Percentiles rank a stretch among this genome's conserved stretches.
phyloP scores from a whole-genome alignment of 1,140 invertebrate species.

The Philaenus spumarius region DNA sequence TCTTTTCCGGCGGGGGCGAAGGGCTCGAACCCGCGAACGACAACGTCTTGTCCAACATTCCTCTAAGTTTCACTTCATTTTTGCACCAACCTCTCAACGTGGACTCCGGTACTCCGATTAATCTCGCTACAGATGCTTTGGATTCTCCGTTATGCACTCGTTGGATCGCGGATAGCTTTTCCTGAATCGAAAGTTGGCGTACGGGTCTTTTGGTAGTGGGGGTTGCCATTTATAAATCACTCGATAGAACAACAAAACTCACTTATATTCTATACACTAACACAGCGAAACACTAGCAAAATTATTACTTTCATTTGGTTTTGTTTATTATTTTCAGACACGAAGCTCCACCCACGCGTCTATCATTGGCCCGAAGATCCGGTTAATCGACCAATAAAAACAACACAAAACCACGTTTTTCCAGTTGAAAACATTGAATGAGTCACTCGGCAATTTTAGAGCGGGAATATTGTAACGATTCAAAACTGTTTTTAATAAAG shows the following conservation, averaged over 20 bases:
- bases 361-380: constrained; percentile 11
- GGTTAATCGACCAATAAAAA: constrained; percentile 18
- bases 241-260: too few species aligned
- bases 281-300: not conserved
- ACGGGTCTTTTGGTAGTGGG: constrained; percentile 23
- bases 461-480: too few species aligned
- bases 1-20: constrained; percentile 29
- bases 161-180: constrained; percentile 71
- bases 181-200: constrained; percentile 59
- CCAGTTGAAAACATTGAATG: not conserved
- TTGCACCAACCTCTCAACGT: constrained; percentile 80
- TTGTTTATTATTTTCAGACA: constrained; percentile 16
- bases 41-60: constrained; percentile 48
- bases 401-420: constrained; percentile 4
- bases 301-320: not conserved
- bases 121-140: constrained; percentile 71
- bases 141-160: constrained; percentile 73
- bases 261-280: too few species aligned
- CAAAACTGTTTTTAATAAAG: too few species aligned
- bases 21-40: constrained; percentile 39
- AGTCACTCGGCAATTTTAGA: too few species aligned
- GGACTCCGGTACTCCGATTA: constrained; percentile 75
- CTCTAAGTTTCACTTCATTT: constrained; percentile 67
- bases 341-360: constrained; percentile 17
- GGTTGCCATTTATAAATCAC: not conserved